Evolutionary conservation across 2,113 vertebrate species (phyloP), one percentile per base, ranked within the genome.

Genomic region (Clinocottus analis): DNA sequence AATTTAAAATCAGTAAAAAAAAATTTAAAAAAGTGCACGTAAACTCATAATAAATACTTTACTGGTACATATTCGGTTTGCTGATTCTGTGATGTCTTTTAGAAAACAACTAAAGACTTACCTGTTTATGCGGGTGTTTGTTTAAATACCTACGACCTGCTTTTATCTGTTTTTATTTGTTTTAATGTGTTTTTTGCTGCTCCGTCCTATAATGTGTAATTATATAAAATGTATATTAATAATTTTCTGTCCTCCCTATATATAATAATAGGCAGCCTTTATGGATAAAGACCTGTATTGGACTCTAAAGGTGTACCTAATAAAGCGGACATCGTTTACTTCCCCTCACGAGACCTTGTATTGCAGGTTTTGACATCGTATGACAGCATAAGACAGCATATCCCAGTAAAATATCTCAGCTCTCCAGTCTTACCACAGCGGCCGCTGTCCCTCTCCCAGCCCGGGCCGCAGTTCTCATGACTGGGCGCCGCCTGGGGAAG

Each of bases 401-500:
- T 11, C 19, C 33, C 4, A 27, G 13, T 49, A 29, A 64, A 37
- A n/a, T 0, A 62, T 11, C 11, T 37, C 14, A 49, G 59, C 27
- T 60, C 37, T 75, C 25, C 4, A 87, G 79, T 79, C 96, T 98
- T 98, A 99, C 98, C 98, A 97, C 98, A 99, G 93, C 96, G 96
- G 51, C 94, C 92, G 7, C 94, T 96, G 67, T 97, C 88, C 67
- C 94, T 95, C 88, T 99, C 97, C 87, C 96, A 95, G 67, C 98
- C 98, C 0, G 96, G 97, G 16, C 96, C 90, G 23, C 93, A 94
- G 79, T 92, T 91, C 53, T 92, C 93, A 13, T 72, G 92, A 39
- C 23, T 9, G 5, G 89, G 77, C 31, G 72, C 8, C 6, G 80
- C 82, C 61, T 94, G 88, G 14, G 96, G 93, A 21, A 96, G 94